phyloP scores from a whole-genome alignment of 2,113 vertebrate species.

The Motacilla alba region DNA sequence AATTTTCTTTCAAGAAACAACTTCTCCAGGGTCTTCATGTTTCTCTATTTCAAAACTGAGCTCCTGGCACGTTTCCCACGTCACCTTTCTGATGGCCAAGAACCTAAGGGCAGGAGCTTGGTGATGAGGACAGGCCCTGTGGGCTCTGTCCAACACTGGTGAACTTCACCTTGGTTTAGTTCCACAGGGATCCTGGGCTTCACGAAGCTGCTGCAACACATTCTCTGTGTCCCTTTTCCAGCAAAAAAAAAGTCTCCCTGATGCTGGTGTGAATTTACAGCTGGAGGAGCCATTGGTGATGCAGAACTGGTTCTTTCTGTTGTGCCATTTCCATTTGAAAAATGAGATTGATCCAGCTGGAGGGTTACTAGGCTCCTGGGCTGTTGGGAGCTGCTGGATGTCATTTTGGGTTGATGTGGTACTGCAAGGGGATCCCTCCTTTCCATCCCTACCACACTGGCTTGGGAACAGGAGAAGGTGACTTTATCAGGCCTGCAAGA shows the following conservation, averaged over 20 bases:
- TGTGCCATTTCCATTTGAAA: not conserved
- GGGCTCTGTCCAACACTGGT: fast-evolving
- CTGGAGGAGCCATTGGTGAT: not conserved
- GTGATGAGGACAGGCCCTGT: fast-evolving
- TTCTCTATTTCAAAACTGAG: not conserved
- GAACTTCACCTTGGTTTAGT: fast-evolving
- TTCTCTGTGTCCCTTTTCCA: not conserved
- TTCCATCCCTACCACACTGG: fast-evolving
- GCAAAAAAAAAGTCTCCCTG: not conserved
- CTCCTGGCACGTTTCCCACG: fast-evolving
- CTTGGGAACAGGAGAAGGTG: not conserved
- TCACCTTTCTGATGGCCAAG: not conserved
- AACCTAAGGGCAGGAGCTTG: not conserved
- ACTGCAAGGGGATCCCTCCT: not conserved
- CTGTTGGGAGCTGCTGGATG: not conserved
- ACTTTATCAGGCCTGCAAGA: not conserved
- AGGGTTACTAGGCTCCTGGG: not conserved
- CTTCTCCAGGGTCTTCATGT: not conserved
- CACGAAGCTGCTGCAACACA: not conserved
- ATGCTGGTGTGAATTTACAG: not conserved
- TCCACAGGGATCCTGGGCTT: not conserved
- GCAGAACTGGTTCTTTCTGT: not conserved
- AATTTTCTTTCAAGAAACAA: constrained; percentile 10
- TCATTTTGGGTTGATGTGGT: not conserved
- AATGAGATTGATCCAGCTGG: not conserved